phyloP scores from a whole-genome alignment of 2,113 vertebrate species.

The Hippocampus barbouri region DNA sequence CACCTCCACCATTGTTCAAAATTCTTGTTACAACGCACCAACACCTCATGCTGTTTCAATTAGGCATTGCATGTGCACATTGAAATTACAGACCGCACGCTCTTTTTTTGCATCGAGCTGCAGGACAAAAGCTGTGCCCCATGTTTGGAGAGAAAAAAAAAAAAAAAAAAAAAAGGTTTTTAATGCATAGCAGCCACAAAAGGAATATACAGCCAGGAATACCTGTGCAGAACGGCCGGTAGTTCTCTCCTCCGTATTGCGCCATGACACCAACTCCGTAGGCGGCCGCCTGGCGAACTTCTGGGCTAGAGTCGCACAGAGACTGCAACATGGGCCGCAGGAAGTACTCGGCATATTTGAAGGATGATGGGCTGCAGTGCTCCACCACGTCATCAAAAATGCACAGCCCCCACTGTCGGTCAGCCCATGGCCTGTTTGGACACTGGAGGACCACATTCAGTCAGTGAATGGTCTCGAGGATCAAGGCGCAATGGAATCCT shows the following conservation, averaged over 20 bases:
- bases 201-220: background rate
- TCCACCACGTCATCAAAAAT: slow-evolving; percentile 97
- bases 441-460: slow-evolving; percentile 67
- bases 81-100: no score
- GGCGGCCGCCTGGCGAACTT: slow-evolving; percentile 93
- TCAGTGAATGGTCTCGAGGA: background rate
- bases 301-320: slow-evolving; percentile 86
- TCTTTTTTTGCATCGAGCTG: no score
- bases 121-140: no score
- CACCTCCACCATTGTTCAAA: no score
- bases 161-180: no score
- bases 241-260: slow-evolving; percentile 92
- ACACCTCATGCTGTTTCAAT: no score
- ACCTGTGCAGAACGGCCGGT: slow-evolving; percentile 94
- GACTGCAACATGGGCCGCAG: slow-evolving; percentile 89
- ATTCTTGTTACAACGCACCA: no score
- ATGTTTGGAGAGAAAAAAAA: no score
- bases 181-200: background rate
- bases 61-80: no score
- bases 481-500: background rate
- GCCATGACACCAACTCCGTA: slow-evolving; percentile 96
- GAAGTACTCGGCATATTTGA: slow-evolving; percentile 93
- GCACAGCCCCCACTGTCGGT: slow-evolving; percentile 96
- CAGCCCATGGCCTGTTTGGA: slow-evolving; percentile 92
- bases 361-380: slow-evolving; percentile 95